Conservation (phyloP, 1,140 invertebrate species). For the Myzus persicae region DNA sequence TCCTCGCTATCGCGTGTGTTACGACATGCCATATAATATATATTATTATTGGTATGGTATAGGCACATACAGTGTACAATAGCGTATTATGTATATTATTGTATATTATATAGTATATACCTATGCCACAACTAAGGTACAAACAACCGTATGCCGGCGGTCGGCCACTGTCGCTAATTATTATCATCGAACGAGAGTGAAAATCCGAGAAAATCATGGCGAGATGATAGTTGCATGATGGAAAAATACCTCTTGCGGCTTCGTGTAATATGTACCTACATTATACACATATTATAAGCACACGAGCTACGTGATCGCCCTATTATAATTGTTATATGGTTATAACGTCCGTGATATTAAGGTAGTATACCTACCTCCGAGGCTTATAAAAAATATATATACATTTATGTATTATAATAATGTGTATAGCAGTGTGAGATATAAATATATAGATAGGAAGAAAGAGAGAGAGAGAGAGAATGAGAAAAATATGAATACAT, state of each 20-base stretch:
- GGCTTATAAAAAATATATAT: background rate
- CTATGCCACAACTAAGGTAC: background rate
- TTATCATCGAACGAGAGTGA: background rate
- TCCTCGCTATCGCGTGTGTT: background rate
- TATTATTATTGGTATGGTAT: background rate
- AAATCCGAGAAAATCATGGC: background rate
- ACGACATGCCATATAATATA: background rate
- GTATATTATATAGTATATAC: too few species aligned
- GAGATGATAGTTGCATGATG: background rate
- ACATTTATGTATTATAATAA: background rate
- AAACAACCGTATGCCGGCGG: background rate
- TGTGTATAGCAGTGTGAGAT: background rate
- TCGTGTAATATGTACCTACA: background rate
- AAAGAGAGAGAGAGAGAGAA: background rate
- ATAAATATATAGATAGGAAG: background rate
- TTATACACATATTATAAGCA: too few species aligned
- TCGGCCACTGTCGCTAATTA: background rate
- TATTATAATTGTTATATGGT: background rate
- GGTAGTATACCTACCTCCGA: background rate
- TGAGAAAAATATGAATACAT: background rate
- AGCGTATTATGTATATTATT: background rate
- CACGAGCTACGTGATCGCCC: background rate
- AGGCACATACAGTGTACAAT: background rate
- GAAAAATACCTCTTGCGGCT: background rate
- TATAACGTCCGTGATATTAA: background rate